Base-by-base conservation (phyloP, 2,888 invertebrate species). In the Nomada hirtipes region DNA sequence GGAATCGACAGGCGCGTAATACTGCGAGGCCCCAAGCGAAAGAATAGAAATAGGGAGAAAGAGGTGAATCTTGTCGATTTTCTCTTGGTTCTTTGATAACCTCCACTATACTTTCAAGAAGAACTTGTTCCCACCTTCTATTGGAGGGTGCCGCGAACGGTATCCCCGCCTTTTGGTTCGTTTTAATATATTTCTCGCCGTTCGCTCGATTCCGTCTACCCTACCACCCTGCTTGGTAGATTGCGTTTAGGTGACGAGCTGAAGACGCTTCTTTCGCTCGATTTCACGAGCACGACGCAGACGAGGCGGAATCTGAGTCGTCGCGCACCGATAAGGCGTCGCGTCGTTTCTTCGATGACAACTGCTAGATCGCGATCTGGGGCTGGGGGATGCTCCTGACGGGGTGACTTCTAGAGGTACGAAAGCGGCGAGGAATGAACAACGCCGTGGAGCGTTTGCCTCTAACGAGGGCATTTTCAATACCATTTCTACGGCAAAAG, bases 141-240 rank as follows among this genome's bases (percentile, higher is more conserved):
- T 47, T 47, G 47, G 47, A 52, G 61, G 59, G 44, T 60, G 64
- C 60, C 81, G 73, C 69, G 65, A 73, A 70, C 23, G 47, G 42
- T n/a, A 52, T 15, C 53, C 20, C 18, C 18, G 20, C 36, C 20
- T 20, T 4, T 50, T n/a, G 53, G 36, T 47, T 50, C 50, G 70
- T 60, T 74, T 79, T 82, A 82, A 82, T 82, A 82, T 82, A 75
- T 82, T 82, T 82, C 81, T 63, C 55, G 63, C 65, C 65, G 70
- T 67, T 65, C 70, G 74, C 70, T 64, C n/a, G 81, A 79, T 80
- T 76, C 59, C 79, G 69, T 64, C 79, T 26, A 18, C 64, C 64
- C 26, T 23, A 36, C 60, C 70, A 13, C 76, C 42, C 23, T 15
- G 29, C 29, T 60, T 52, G 63, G 52, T 68, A 73, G 78, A 73